A percentile compares a stretch with the other conserved stretches of the same genome.
Conservation (phyloP, 2,888 invertebrate species). For the Hirtodrosophila histrioides region DNA sequence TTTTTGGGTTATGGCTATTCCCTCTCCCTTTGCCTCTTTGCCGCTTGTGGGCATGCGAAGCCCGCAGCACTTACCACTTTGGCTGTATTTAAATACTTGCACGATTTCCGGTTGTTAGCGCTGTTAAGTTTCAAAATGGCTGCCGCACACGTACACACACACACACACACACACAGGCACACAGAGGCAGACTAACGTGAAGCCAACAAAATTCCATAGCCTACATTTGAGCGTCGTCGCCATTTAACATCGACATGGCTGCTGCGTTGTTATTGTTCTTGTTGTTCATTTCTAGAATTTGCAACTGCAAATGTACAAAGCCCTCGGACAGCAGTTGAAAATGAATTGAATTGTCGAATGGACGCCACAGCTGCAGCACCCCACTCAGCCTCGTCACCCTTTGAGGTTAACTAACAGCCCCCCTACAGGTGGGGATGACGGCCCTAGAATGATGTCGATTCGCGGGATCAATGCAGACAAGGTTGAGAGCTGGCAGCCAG, state of each 20-base stretch:
- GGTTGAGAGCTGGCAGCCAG: too few relatives aligned
- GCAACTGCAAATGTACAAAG: conserved; percentile 27
- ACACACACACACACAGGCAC: conserved; percentile 1
- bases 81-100: conserved; percentile 77
- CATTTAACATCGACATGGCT: conserved; percentile 30
- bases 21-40: neutral
- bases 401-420: conserved; percentile 6
- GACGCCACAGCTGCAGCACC: conserved; percentile 1
- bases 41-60: conserved; percentile 7
- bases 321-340: conserved; percentile 14
- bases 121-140: conserved; percentile 71
- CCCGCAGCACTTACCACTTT: conserved; percentile 62
- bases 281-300: conserved; percentile 18
- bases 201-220: conserved; percentile 46
- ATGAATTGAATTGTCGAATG: conserved; percentile 31
- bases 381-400: neutral
- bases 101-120: conserved; percentile 79
- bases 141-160: conserved; percentile 46
- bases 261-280: conserved; percentile 15
- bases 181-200: neutral
- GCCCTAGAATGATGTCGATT: neutral
- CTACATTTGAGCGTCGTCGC: conserved; percentile 53
- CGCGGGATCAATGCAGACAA: too few relatives aligned
- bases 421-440: neutral
- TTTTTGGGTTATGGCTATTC: conserved; percentile 61